phyloP scores from a whole-genome alignment of 92 coral and sea anemone genomes.

The Galaxea fascicularis region DNA sequence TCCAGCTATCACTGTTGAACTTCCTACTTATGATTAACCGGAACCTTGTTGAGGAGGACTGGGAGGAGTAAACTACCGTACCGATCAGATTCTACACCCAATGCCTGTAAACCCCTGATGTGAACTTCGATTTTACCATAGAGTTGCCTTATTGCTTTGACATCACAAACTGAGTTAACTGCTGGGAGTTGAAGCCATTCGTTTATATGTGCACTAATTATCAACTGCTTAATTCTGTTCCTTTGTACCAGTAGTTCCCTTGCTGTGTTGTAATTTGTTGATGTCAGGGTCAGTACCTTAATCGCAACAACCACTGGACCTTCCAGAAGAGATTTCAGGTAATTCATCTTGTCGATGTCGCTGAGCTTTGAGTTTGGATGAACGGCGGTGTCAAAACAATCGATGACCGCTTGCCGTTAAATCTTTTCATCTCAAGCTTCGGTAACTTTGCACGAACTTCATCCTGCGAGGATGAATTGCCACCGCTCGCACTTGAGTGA shows the following conservation, averaged over 20 bases:
- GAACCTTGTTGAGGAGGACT: slow-evolving; percentile 24
- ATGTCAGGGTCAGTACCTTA: slow-evolving; percentile 57
- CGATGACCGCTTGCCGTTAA: too few relatives aligned
- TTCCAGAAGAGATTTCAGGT: slow-evolving; percentile 56
- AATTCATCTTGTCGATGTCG: too few relatives aligned
- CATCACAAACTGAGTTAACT: background rate
- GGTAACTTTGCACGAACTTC: too few relatives aligned
- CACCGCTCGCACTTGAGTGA: too few relatives aligned
- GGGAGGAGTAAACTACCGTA: slow-evolving; percentile 62
- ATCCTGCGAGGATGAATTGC: too few relatives aligned
- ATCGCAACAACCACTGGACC: slow-evolving; percentile 51
- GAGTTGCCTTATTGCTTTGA: slow-evolving; percentile 36
- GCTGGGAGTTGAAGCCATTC: slow-evolving; percentile 40
- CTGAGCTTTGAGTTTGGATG: slow-evolving; percentile 45
- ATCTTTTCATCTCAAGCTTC: too few relatives aligned
- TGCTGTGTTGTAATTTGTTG: slow-evolving; percentile 45
- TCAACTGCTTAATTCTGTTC: slow-evolving; percentile 56
- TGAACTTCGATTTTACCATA: slow-evolving; percentile 55
- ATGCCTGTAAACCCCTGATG: slow-evolving; percentile 57
- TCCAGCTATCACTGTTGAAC: too few relatives aligned
- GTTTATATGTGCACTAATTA: slow-evolving; percentile 63
- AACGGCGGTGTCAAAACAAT: too few relatives aligned
- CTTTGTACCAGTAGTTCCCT: slow-evolving; percentile 43
- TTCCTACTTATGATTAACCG: background rate
- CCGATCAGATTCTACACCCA: slow-evolving; percentile 51